phyloP scores from a whole-genome alignment of 92 coral and sea anemone genomes.

The Phenganax marumi region DNA sequence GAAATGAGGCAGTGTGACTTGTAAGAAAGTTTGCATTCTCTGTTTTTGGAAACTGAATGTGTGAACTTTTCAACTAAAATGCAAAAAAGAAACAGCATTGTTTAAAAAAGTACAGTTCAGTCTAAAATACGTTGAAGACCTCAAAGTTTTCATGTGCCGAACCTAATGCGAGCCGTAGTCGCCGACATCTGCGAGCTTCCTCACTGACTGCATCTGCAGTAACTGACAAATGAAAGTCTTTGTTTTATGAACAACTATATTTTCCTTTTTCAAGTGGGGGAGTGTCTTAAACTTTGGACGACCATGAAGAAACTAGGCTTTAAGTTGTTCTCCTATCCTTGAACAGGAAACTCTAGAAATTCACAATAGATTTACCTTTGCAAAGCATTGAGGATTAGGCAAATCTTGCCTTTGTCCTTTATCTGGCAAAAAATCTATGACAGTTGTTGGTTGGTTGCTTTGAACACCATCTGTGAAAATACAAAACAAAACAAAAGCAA shows the following conservation, averaged over 20 bases:
- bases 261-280: too few species aligned
- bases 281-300: too few species aligned
- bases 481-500: too few species aligned
- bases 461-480: slow-evolving; percentile 66
- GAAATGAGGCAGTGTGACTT: slow-evolving; percentile 84
- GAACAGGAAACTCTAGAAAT: background rate
- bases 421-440: slow-evolving; percentile 82
- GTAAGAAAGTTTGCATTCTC: slow-evolving; percentile 80
- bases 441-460: slow-evolving; percentile 78
- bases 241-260: too few species aligned
- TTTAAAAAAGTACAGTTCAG: background rate
- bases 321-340: background rate
- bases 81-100: background rate
- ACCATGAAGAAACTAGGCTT: background rate
- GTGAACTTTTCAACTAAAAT: slow-evolving; percentile 82
- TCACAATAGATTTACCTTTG: slow-evolving; percentile 62
- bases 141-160: background rate
- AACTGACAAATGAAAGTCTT: too few species aligned
- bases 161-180: background rate
- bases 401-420: slow-evolving; percentile 66
- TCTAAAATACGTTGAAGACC: background rate
- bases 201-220: too few species aligned
- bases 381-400: slow-evolving; percentile 75
- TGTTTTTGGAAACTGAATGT: slow-evolving; percentile 75
- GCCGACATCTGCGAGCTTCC: too few species aligned